Evolutionary conservation across 2,888 invertebrate species (phyloP).

Genomic region (Sarcophaga rosellei): DNA sequence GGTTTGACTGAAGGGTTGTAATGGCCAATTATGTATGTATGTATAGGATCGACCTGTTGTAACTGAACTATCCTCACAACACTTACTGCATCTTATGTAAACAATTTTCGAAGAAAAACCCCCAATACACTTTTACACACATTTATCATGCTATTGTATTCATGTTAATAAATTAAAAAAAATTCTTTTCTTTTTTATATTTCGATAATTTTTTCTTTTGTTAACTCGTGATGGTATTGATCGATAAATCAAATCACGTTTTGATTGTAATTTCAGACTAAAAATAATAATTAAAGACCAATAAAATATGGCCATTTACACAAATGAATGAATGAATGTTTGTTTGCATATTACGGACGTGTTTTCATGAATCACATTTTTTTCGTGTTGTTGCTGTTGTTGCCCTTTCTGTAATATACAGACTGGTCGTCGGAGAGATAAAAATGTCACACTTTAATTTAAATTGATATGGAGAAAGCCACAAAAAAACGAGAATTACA

Average conservation of each 20-base stretch:
- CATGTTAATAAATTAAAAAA: no score
- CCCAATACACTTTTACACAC: no score
- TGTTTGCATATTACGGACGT: background rate
- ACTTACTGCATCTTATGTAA: no score
- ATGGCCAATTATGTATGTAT: no score
- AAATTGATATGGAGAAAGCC: constrained; percentile 51
- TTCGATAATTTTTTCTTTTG: no score
- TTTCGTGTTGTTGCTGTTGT: background rate
- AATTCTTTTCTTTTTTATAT: no score
- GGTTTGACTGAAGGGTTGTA: no score
- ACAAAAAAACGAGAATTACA: background rate
- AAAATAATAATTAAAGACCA: constrained; percentile 46
- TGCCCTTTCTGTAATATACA: background rate
- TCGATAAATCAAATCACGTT: constrained; percentile 47
- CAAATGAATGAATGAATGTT: background rate
- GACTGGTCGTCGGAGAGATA: background rate
- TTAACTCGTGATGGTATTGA: background rate
- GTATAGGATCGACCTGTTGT: no score
- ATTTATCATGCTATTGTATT: no score
- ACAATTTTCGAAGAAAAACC: no score
- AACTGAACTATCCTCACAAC: no score
- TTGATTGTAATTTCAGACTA: constrained; percentile 19
- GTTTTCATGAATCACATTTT: background rate
- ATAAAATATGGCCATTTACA: constrained; percentile 56
- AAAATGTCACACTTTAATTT: constrained; percentile 58